Percentiles rank a stretch among this genome's conserved stretches.
Evolutionary conservation across 2,113 vertebrate species (phyloP).

Genomic region (Mirounga angustirostris): DNA sequence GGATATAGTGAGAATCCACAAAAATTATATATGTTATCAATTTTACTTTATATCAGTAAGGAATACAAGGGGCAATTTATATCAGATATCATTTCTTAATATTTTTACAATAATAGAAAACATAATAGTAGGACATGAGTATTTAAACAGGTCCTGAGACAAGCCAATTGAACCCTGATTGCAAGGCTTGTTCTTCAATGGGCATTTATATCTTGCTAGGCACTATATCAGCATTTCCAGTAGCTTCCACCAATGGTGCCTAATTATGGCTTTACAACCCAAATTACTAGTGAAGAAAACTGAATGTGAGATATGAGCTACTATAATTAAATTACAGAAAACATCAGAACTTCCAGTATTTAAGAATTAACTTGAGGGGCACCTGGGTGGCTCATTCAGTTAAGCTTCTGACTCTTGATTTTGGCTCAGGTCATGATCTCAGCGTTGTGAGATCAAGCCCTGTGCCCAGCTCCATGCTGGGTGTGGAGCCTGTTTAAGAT

Average conservation of each 20-base stretch:
- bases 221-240: neutral
- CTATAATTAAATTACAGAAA: neutral
- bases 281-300: neutral
- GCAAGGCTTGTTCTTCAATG: neutral
- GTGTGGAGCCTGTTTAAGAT: neutral
- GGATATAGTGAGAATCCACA: neutral
- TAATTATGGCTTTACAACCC: neutral
- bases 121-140: neutral
- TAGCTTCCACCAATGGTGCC: neutral
- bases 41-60: constrained; percentile 12
- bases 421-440: neutral
- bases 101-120: constrained; percentile 22
- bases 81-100: neutral
- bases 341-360: neutral
- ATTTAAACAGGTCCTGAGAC: neutral
- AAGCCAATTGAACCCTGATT: neutral
- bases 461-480: neutral
- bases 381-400: neutral
- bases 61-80: neutral
- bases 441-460: neutral
- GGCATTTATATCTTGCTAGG: neutral
- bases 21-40: neutral
- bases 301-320: neutral
- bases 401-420: neutral
- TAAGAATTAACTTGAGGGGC: constrained; percentile 17